Percentiles rank a stretch among this genome's conserved stretches.
These are phyloP conservation scores for Dendroctonus ponderosae DNA, from an alignment of 1,140 invertebrate genomes.

Conservation along the genomic window DNA sequence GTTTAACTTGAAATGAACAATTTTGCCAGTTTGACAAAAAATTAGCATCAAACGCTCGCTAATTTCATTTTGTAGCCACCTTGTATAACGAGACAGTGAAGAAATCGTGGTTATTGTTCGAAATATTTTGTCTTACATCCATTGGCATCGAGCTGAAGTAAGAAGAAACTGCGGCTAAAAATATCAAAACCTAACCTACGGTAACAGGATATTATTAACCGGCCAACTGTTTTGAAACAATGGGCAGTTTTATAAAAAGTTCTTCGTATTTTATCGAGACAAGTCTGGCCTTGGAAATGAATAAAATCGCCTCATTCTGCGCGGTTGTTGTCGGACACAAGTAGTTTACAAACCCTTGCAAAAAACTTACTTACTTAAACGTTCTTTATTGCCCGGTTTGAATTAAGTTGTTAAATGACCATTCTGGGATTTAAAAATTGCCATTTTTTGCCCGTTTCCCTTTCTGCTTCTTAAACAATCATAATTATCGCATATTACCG, in stretches of 20 bases:
- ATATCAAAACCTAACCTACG: slow-evolving; percentile 6
- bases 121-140: no score
- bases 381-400: slow-evolving; percentile 22
- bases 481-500: no score
- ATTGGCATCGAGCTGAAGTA: no score
- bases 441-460: no score
- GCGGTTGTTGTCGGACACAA: slow-evolving; percentile 8
- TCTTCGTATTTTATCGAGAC: slow-evolving; percentile 19
- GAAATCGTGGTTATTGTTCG: no score
- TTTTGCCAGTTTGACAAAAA: no score
- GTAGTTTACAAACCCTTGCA: not conserved
- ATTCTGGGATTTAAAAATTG: not conserved
- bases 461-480: no score
- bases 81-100: no score
- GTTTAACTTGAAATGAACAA: no score
- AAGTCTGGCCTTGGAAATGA: slow-evolving; percentile 6
- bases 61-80: no score
- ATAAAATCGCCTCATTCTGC: slow-evolving; percentile 7
- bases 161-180: not conserved
- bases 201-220: slow-evolving; percentile 10
- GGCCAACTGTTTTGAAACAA: slow-evolving; percentile 11
- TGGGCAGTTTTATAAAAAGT: slow-evolving; percentile 6
- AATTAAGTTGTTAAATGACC: slow-evolving; percentile 19
- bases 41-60: no score
- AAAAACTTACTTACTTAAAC: slow-evolving; percentile 18